These are phyloP conservation scores for Thrips palmi DNA, from an alignment of 1,140 invertebrate species.

Conservation along the genomic window DNA sequence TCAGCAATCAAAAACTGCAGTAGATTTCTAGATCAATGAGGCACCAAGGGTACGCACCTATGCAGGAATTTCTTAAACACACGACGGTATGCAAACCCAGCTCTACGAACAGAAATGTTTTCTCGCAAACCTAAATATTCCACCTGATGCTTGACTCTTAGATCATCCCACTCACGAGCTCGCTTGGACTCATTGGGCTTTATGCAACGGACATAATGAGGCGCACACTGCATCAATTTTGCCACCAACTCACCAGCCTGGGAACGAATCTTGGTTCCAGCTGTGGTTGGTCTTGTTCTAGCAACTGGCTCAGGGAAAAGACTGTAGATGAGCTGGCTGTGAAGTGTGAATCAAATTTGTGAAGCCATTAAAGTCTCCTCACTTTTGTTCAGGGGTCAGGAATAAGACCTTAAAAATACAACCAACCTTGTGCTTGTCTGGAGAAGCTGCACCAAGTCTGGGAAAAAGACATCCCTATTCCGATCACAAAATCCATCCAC, in stretches of 20 bases:
- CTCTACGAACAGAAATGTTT: conserved; percentile 43
- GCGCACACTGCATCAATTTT: conserved; percentile 50
- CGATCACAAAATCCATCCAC: conserved; percentile 58
- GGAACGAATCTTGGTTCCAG: conserved; percentile 51
- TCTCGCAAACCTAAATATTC: conserved; percentile 44
- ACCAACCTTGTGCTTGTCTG: conserved; percentile 47
- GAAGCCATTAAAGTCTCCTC: too few species aligned
- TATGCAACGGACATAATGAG: conserved; percentile 58
- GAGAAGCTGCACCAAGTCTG: conserved; percentile 54
- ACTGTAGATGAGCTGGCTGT: conserved; percentile 37
- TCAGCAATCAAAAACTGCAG: background rate
- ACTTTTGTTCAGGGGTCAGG: too few species aligned
- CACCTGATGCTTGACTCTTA: conserved; percentile 40
- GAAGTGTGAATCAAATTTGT: conserved; percentile 12
- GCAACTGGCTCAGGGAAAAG: conserved; percentile 42
- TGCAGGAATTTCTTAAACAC: conserved; percentile 42
- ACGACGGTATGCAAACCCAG: conserved; percentile 45
- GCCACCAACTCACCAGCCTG: conserved; percentile 53
- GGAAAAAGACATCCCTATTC: conserved; percentile 55
- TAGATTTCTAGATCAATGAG: background rate
- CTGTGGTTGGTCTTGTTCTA: conserved; percentile 48
- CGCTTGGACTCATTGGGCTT: conserved; percentile 62
- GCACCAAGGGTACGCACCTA: conserved; percentile 19
- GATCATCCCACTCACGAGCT: conserved; percentile 49
- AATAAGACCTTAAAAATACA: conserved; percentile 4